Evolutionary conservation across 23 tunicate species (phyloP), one percentile per base, ranked within the genome.

Genomic region (Trididemnum miniatum): DNA sequence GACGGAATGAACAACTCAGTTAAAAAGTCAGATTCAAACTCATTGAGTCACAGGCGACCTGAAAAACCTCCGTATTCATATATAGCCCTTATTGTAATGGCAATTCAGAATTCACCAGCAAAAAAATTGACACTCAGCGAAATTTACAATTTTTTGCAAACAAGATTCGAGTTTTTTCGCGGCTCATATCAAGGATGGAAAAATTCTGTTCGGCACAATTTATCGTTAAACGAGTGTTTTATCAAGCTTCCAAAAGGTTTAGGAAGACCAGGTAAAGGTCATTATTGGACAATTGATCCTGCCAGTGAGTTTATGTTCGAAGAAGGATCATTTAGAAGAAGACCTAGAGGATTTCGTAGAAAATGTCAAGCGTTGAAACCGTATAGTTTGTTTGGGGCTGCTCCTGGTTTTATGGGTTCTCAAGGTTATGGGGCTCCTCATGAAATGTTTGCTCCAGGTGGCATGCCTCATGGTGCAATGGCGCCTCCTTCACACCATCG

Each of bases 111-210:
- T 65, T 96, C 99, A 1, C 88, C 99, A 37, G 88, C 92, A 18
- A 91, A 89, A 62, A 91, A 91, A 80, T 71, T 96, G 9, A 96
- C 99, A 1, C 85, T 96, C 34, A 91, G 97, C 84, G 99, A 96
- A 84, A 96, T 96, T 24, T 96, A 96, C 77, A 93, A 88, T 66
- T 96, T 91, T 71, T 87, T 96, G 5, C 99, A 96, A 59, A 87
- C 89, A 12, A 81, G 92, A 30, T 96, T 96, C 77, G 99, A 96
- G 67, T 96, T 96, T 84, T 96, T 96, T 80, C 90, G 99, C 34
- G 99, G 99, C 49, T 83, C 97, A 34, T 96, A 96, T 79, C 99
- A 96, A 77, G 99, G 99, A 26, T 96, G 99, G 99, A 96, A 96
- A 36, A 96, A 96, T 44, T 96, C 99, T 18, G 99, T 96, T 20